Conservation (phyloP, 2,797 vertebrate species). For the Catharus ustulatus region DNA sequence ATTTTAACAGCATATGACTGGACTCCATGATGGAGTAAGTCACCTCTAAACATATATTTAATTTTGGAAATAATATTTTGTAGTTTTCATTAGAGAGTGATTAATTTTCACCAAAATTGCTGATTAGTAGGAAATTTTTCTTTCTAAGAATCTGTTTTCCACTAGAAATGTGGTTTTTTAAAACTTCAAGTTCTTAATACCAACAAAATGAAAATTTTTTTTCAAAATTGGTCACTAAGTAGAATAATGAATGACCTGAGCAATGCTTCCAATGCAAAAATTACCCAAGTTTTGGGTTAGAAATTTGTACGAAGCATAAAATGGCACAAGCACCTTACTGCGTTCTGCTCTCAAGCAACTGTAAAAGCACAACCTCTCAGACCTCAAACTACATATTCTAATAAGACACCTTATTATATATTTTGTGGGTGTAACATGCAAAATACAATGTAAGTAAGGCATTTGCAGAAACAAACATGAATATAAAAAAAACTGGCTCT, state of each 20-base stretch:
- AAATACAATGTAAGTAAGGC: not conserved
- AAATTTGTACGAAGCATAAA: not conserved
- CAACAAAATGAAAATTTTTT: not conserved
- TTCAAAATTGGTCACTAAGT: not conserved
- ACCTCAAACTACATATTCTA: not conserved
- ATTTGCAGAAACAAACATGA: accelerated
- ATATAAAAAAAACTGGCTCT: not conserved
- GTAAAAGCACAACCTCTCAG: not conserved
- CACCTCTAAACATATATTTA: not conserved
- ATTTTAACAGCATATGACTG: accelerated
- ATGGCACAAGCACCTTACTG: not conserved
- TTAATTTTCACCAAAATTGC: not conserved
- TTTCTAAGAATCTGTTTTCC: not conserved
- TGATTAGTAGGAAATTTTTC: not conserved
- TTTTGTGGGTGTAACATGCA: not conserved
- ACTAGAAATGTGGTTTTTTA: not conserved
- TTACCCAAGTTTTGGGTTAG: not conserved
- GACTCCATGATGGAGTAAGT: not conserved
- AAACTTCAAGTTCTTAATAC: not conserved
- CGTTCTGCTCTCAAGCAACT: not conserved
- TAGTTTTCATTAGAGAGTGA: not conserved
- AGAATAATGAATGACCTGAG: not conserved
- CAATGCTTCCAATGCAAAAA: not conserved
- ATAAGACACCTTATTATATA: not conserved
- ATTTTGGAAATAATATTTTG: not conserved